A percentile compares a stretch with the other conserved stretches of the same genome.
These are phyloP conservation scores for Staurois parvus DNA, from an alignment of 2,797 vertebrate genomes.

Conservation along the genomic window DNA sequence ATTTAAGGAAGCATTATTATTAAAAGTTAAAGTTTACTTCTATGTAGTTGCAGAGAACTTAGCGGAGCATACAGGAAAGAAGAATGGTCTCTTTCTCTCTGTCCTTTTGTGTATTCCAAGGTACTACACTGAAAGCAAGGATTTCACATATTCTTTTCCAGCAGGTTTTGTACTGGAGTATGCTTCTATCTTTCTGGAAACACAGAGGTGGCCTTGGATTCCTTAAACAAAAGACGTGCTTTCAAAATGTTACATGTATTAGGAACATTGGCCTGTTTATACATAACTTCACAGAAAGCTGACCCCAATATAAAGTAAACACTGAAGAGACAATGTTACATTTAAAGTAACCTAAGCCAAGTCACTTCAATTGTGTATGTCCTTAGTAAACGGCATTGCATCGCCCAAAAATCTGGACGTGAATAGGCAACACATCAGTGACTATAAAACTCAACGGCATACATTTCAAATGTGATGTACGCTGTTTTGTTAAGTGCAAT, in stretches of 20 bases:
- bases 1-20: not conserved
- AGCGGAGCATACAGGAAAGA: conserved; percentile 3
- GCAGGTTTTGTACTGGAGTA: not conserved
- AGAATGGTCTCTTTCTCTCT: not conserved
- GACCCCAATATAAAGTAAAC: conserved; percentile 25
- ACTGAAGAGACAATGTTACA: conserved; percentile 7
- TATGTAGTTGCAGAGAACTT: not conserved
- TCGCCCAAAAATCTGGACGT: not conserved
- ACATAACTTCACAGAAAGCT: conserved; percentile 31
- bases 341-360: not conserved
- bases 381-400: conserved; percentile 5
- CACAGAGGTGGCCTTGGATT: conserved; percentile 36
- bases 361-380: conserved; percentile 1
- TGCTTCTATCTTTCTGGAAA: conserved; percentile 17
- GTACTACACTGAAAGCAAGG: conserved; percentile 19
- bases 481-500: not conserved
- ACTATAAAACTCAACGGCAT: not conserved
- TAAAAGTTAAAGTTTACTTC: conserved; percentile 1
- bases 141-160: not conserved
- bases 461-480: not conserved
- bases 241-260: conserved; percentile 34
- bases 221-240: conserved; percentile 6
- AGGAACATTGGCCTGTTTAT: conserved; percentile 18
- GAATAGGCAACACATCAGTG: not conserved
- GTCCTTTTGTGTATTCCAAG: conserved; percentile 17